Evolutionary conservation across 1,140 invertebrate genomes (phyloP).

Genomic region (Meloidogyne exigua): DNA sequence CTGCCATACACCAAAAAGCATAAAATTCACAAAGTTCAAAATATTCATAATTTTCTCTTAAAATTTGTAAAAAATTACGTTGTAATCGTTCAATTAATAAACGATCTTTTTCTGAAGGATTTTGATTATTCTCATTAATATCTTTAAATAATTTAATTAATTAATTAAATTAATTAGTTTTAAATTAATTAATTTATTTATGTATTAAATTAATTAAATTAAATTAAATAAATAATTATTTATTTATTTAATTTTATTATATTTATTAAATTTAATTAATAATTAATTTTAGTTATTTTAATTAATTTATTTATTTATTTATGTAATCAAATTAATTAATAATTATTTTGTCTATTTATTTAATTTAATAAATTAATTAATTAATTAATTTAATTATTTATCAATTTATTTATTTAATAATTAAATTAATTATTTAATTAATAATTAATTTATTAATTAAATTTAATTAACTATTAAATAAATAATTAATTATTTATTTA

Average conservation of each 20-base stretch:
- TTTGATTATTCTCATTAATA: background rate
- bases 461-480: background rate
- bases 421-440: no score
- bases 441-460: background rate
- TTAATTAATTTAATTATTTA: background rate
- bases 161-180: background rate
- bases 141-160: no score
- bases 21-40: conserved; percentile 43
- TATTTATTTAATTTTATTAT: background rate
- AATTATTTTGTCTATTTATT: no score
- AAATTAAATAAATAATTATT: no score
- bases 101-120: conserved; percentile 27
- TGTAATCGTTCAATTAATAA: conserved; percentile 15
- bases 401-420: background rate
- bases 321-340: background rate
- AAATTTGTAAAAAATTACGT: conserved; percentile 24
- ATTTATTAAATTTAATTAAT: conserved; percentile 6
- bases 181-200: background rate
- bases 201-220: background rate
- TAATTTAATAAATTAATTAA: no score
- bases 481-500: conserved; percentile 21
- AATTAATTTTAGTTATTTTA: no score
- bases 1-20: conserved; percentile 40
- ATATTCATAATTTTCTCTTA: conserved; percentile 36
- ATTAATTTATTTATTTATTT: background rate